Evolutionary conservation across 1,140 invertebrate species (phyloP), one percentile per base, ranked within the genome.

Genomic region (Pogonognathellus flavescens): DNA sequence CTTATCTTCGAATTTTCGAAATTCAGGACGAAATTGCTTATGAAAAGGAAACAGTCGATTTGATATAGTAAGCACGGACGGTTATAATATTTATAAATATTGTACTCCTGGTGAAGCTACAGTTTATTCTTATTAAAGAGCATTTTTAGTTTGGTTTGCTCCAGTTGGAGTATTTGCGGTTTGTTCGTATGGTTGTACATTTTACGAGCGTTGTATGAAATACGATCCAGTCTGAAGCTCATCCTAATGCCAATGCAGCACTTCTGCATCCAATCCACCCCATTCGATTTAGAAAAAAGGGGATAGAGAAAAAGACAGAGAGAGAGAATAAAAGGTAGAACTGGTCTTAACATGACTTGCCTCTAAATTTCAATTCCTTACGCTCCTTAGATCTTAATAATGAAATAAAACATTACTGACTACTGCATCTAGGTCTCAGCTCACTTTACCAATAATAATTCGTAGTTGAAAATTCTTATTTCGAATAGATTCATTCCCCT

Each of bases 321-420:
- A 22, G 53, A 16, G 16, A 55, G 76, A 81, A 81, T 13, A 22
- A 14, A 9, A 25, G 16, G 6, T 52, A n/a, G 49, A n/a, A 55
- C 18, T 55, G 18, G 52, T 52, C 55, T 25, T 41, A 60, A 49
- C 14, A 16, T 49, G 41, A 8, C 70, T 76, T 76, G 41, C 70
- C 70, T 76, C 70, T 76, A 76, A 41, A 76, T 76, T 76, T 76
- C 70, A 76, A 76, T 76, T 76, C n/a, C 70, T 76, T 76, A 76
- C 70, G 70, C 70, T 76, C 70, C 31, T 76, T 76, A 76, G 70
- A 76, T 76, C 70, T 76, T 76, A 76, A 76, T 76, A 76, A 76
- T 76, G 70, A 76, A 76, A 76, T 76, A 76, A 76, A 76, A 25
- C 70, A 76, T 76, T 49, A 76, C 70, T 76, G 70, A 76, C 70